Evolutionary conservation across 2,888 invertebrate genomes (phyloP), one percentile per base, ranked within the genome.

Genomic region (Papilio elwesi): DNA sequence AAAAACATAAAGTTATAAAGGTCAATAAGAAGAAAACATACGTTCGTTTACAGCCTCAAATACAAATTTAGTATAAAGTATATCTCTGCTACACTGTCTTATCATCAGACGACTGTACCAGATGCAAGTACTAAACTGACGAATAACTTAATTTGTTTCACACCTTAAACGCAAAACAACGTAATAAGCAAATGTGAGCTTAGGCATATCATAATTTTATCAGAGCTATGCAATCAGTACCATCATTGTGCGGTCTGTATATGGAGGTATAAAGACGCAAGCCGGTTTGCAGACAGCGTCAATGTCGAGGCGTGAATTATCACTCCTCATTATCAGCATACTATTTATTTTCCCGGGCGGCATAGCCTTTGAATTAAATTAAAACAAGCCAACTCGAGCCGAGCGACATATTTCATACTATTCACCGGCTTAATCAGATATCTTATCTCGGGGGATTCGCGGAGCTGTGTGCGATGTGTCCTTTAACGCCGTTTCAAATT

Each of bases 331-430:
- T 89, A 90, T 90, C 87, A 81, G 83, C 82, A 76, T 82, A 79
- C 84, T 82, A 86, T 87, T 87, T 86, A 89, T 87, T 87, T 83
- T 83, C 76, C 76, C 71, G 83, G 43, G 85, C 89, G 88, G 87
- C 84, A 83, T 80, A 85, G 83, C 87, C 87, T 91, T 91, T 90
- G 90, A 87, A 85, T 89, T 87, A 89, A 89, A 90, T 90, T 89
- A 87, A 90, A 87, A 86, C 84, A 85, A 84, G 83, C 86, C 86
- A 83, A 79, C 82, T 84, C 68, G 12, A 36, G 51, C 15, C 81
- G 80, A 81, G 82, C 81, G 84, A 80, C 87, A 88, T 87, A 89
- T 86, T 85, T 89, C 87, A 87, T 87, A 84, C 83, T 77, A 64
- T 73, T 77, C 77, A 76, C 80, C 77, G 77, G 74, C 73, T 78